Percentiles rank a stretch among this genome's conserved stretches.
phyloP scores from a whole-genome alignment of 1,140 invertebrate genomes.

The Drosophila arizonae region DNA sequence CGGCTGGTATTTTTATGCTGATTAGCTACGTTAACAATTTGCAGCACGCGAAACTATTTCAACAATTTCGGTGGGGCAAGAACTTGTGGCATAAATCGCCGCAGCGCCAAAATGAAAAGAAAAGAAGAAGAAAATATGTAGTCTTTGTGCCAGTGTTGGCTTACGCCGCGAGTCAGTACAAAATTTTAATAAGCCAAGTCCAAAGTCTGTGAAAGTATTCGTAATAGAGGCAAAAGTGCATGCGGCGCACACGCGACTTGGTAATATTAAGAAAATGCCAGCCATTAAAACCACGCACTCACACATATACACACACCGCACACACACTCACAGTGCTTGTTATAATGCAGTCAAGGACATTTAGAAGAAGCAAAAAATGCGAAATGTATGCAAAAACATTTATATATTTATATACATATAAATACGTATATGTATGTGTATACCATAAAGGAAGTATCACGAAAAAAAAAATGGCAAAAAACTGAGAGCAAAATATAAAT shows the following conservation, averaged over 20 bases:
- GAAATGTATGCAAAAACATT: constrained; percentile 15
- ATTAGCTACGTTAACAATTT: constrained; percentile 78
- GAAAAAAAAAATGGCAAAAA: constrained; percentile 37
- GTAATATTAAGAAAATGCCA: constrained; percentile 59
- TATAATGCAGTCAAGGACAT: constrained; percentile 69
- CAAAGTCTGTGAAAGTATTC: constrained; percentile 46
- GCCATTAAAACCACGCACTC: constrained; percentile 37
- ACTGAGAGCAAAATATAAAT: constrained; percentile 37
- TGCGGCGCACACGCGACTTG: constrained; percentile 60
- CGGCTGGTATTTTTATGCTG: constrained; percentile 67
- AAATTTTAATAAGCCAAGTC: constrained; percentile 69
- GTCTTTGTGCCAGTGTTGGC: constrained; percentile 34
- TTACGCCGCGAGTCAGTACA: constrained; percentile 29
- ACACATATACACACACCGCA: constrained; percentile 11
- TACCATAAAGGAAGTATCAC: constrained; percentile 39
- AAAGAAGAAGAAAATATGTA: constrained; percentile 1
- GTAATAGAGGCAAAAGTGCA: constrained; percentile 64
- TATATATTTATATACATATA: constrained; percentile 2
- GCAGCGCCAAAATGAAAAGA: neutral
- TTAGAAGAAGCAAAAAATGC: constrained; percentile 45
- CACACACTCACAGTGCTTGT: constrained; percentile 24
- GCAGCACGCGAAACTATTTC: constrained; percentile 76
- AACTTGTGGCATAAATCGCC: constrained; percentile 70
- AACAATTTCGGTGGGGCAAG: constrained; percentile 55
- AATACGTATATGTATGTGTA: neutral